These are phyloP conservation scores for Cliona cf. orientalis DNA, from an alignment of 37 sponge, comb jelly and placozoan species.

Conservation along the genomic window DNA sequence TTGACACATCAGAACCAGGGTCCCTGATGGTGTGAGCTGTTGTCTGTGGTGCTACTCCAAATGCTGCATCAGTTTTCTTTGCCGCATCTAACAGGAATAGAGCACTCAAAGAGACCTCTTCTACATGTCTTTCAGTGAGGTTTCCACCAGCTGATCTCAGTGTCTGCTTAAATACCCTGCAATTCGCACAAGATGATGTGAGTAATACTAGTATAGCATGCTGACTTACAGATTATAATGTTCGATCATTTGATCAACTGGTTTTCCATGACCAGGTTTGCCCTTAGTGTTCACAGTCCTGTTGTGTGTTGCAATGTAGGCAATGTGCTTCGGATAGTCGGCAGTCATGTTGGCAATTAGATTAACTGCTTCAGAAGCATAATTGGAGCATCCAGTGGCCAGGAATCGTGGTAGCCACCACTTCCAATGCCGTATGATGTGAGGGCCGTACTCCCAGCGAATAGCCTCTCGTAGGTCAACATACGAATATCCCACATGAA, in stretches of 20 bases:
- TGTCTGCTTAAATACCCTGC: conserved; percentile 32
- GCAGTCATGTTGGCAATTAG: conserved; percentile 3
- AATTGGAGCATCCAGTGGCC: conserved; percentile 7
- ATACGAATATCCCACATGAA: conserved; percentile 4
- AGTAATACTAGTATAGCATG: not conserved
- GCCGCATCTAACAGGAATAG: conserved; percentile 39
- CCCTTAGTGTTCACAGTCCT: conserved; percentile 22
- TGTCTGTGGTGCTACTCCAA: not conserved
- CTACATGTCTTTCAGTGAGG: not conserved
- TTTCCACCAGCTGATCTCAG: not conserved
- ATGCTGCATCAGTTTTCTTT: not conserved
- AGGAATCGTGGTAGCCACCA: conserved; percentile 26
- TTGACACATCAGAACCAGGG: not conserved
- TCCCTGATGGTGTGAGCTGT: not conserved
- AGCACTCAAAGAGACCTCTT: conserved; percentile 10
- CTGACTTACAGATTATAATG: conserved; percentile 41
- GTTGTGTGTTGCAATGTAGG: conserved; percentile 23
- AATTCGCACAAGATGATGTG: too few relatives aligned
- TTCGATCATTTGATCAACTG: conserved; percentile 31
- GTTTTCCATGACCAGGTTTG: conserved; percentile 18
- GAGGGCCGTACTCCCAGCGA: conserved; percentile 17
- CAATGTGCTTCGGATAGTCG: conserved; percentile 10
- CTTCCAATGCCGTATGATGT: conserved; percentile 26
- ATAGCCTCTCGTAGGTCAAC: conserved; percentile 29
- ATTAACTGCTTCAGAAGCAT: conserved; percentile 26